These are phyloP conservation scores for Ophioderma brevispina DNA, from an alignment of 35 echinoderm and acorn worm species.

Conservation along the genomic window DNA sequence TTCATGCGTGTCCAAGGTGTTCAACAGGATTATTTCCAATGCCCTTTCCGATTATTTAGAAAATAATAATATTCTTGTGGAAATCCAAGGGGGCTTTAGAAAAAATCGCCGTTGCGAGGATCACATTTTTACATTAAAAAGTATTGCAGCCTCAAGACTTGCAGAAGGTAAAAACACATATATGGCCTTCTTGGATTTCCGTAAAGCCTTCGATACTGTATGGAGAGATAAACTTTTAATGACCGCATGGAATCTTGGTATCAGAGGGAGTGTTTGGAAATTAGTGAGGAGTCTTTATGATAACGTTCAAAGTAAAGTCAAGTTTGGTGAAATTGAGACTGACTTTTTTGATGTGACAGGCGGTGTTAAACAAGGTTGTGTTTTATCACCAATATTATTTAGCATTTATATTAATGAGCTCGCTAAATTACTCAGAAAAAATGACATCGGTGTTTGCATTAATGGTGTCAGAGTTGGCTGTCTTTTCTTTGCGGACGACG, in stretches of 20 bases:
- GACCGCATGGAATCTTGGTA: neutral
- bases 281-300: neutral
- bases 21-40: neutral
- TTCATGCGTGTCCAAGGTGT: neutral
- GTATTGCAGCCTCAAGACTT: neutral
- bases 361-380: neutral
- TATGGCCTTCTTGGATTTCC: slow-evolving; percentile 12
- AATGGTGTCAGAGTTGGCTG: neutral
- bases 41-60: neutral
- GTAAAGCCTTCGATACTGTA: neutral
- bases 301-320: slow-evolving; percentile 8
- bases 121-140: neutral
- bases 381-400: neutral
- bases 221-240: neutral
- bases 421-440: neutral
- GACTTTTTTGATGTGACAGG: neutral
- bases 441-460: neutral
- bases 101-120: slow-evolving; percentile 3
- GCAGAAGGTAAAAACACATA: neutral
- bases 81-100: neutral
- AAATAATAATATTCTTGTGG: neutral
- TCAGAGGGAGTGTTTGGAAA: neutral
- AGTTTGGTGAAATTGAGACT: neutral
- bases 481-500: slow-evolving; percentile 1
- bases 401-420: neutral